These are phyloP conservation scores for Diarsia dahlii DNA, from an alignment of 2,888 invertebrate genomes.

Conservation along the genomic window DNA sequence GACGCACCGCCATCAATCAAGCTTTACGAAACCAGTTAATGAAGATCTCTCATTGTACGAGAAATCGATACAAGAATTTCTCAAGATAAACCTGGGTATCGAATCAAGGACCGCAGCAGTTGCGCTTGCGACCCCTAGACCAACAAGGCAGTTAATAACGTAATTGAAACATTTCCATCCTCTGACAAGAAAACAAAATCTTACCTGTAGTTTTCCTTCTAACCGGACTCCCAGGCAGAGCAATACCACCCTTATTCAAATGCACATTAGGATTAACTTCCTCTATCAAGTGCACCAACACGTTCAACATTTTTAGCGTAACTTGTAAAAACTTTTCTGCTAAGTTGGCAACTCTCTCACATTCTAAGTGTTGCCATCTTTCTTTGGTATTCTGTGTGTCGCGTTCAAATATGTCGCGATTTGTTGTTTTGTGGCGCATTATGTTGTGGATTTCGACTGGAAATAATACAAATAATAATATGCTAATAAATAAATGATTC, in stretches of 20 bases:
- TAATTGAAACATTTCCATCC: too few relatives aligned
- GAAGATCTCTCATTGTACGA: too few relatives aligned
- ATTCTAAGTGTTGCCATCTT: conserved; percentile 86
- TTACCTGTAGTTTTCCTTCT: conserved; percentile 86
- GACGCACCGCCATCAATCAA: too few relatives aligned
- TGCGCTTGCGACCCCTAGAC: too few relatives aligned
- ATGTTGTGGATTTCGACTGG: conserved; percentile 87
- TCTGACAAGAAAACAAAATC: conserved; percentile 22
- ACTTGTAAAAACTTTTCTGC: conserved; percentile 93
- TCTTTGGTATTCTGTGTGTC: conserved; percentile 78
- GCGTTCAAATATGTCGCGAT: conserved; percentile 84
- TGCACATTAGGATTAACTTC: conserved; percentile 91
- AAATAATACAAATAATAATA: conserved; percentile 40
- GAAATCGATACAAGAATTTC: too few relatives aligned
- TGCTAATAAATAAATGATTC: too few relatives aligned
- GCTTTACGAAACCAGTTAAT: too few relatives aligned
- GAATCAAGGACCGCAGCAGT: too few relatives aligned
- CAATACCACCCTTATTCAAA: conserved; percentile 86
- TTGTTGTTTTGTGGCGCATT: conserved; percentile 82
- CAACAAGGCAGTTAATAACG: too few relatives aligned
- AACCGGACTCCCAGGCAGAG: conserved; percentile 91
- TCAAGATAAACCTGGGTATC: too few relatives aligned
- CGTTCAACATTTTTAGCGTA: conserved; percentile 93
- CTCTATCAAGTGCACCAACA: conserved; percentile 94
- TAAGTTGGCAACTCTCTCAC: conserved; percentile 84